Conservation (phyloP, 2,888 invertebrate species). For the Plebejus argus region DNA sequence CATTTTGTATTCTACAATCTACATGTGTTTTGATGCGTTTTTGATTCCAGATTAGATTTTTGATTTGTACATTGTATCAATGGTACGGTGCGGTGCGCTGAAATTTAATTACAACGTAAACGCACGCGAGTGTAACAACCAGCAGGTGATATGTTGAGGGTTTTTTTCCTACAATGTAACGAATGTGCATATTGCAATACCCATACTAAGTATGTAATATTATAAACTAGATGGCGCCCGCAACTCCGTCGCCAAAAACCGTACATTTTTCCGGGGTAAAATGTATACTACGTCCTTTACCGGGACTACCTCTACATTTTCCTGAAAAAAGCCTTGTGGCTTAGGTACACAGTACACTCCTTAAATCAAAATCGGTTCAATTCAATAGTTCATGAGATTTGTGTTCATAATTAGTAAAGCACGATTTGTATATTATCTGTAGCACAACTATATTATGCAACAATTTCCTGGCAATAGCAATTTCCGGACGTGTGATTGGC, state of each 20-base stretch:
- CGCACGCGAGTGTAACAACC: neutral
- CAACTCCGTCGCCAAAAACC: too few species aligned
- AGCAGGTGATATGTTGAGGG: neutral
- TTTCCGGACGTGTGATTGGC: neutral
- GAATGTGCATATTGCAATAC: neutral
- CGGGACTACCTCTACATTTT: too few species aligned
- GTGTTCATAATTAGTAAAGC: neutral
- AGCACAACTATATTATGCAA: neutral
- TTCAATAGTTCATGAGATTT: neutral
- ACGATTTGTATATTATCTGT: too few species aligned
- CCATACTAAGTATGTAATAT: too few species aligned
- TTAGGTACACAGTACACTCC: too few species aligned
- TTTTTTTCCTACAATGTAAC: neutral
- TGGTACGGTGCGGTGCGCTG: neutral
- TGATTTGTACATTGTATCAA: conserved; percentile 7
- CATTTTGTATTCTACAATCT: neutral
- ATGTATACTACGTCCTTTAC: too few species aligned
- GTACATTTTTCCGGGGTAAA: too few species aligned
- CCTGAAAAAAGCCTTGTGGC: too few species aligned
- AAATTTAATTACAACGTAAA: neutral
- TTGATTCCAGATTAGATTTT: conserved; percentile 8
- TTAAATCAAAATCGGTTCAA: neutral
- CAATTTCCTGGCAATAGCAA: neutral
- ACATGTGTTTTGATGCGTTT: neutral
- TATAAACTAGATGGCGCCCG: too few species aligned